Conservation (phyloP, 1,140 invertebrate genomes). For the Lasaia peninsularis region DNA sequence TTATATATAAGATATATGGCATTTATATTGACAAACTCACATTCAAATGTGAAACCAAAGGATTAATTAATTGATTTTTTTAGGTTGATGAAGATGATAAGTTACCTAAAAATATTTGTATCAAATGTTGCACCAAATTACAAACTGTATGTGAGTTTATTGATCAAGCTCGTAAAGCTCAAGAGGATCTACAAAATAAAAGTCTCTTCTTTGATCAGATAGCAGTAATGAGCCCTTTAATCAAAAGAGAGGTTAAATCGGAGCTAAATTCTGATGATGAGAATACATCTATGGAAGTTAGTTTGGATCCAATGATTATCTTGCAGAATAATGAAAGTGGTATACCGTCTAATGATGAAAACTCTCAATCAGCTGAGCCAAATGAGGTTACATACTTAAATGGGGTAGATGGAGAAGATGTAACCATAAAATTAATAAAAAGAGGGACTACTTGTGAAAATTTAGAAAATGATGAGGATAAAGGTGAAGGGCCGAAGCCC, state of each 20-base stretch:
- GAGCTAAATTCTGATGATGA: constrained; percentile 38
- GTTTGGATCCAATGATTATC: constrained; percentile 69
- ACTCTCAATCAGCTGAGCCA: constrained; percentile 20
- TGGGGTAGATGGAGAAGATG: constrained; percentile 53
- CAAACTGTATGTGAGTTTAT: constrained; percentile 71
- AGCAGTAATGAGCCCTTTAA: background rate
- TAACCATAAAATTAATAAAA: constrained; percentile 61
- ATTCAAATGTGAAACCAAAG: too few relatives aligned
- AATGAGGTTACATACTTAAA: constrained; percentile 56
- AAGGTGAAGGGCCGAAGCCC: constrained; percentile 39
- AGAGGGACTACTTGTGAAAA: constrained; percentile 25
- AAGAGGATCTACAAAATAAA: constrained; percentile 43
- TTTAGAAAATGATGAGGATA: constrained; percentile 18
- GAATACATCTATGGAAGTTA: constrained; percentile 67
- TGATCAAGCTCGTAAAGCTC: constrained; percentile 59
- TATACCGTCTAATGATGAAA: constrained; percentile 31
- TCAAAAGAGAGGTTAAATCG: constrained; percentile 27
- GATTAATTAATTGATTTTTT: constrained; percentile 22
- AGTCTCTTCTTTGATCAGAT: constrained; percentile 36
- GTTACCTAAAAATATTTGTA: constrained; percentile 73
- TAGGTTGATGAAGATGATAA: constrained; percentile 69
- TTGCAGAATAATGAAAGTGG: constrained; percentile 52
- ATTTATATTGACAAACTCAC: too few relatives aligned
- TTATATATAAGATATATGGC: too few relatives aligned
- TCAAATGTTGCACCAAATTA: constrained; percentile 66